Base-by-base conservation (phyloP, 2,797 vertebrate species). In the Halcyon leucocephala region DNA sequence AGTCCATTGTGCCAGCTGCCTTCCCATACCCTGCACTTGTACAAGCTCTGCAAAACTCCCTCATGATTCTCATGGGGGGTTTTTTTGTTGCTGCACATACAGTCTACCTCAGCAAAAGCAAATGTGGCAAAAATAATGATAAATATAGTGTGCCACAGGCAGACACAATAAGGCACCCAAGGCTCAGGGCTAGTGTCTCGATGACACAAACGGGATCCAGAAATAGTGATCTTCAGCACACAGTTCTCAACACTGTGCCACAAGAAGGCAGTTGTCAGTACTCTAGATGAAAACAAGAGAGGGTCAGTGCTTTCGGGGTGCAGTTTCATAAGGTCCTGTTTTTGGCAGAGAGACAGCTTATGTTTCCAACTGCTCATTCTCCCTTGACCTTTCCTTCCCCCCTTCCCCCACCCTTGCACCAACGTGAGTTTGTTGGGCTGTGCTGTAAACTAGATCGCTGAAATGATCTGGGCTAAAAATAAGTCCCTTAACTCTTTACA, bases 401-500 rank as follows among this genome's bases (percentile, higher is more conserved):
- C 65, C 28, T 81, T 48, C 10, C 11, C 57, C 57, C 24, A 81
- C 81, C 60, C 73, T 77, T 31, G 51, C 51, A 64, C 51, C 70
- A 25, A 6, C 7, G 58, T 89, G 82, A 92, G 60, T 92, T 77
- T 92, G 89, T 80, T 70, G 76, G 89, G 69, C 80, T 87, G 83
- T 85, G 94, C 91, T 64, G 46, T 88, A 69, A 89, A 92, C 51
- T 24, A 25, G 64, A 96, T 90, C 93, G 62, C 90, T 94, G 89
- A 89, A 94, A 95, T 67, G 71, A 96, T 92, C 83, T 21, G 48
- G 60, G 90, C 81, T 96, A 96, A 96, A 97, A 95, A 97, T 97
- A 96, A 3, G 0, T 14, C 86, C 46, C 86, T 86, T 89, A 93
- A 93, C 88, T 93, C 94, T 97, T 96, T 82, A 55, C 88, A 69